A percentile compares a stretch with the other conserved stretches of the same genome.
Conservation (phyloP, 2,888 invertebrate species). For the Gortyna flavago region DNA sequence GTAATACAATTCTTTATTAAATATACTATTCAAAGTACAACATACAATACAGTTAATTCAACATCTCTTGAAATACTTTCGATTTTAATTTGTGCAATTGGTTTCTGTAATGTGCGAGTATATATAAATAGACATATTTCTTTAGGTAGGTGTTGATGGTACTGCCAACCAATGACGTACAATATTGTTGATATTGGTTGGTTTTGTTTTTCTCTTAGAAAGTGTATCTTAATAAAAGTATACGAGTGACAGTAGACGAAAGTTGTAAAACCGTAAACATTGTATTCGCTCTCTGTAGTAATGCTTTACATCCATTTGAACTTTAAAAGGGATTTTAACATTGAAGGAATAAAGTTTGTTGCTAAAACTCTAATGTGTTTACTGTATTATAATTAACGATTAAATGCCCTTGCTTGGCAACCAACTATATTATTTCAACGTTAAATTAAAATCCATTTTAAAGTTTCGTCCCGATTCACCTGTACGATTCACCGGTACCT, state of each 20-base stretch:
- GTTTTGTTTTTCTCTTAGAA: not conserved
- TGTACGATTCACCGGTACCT: not conserved
- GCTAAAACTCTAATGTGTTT: not conserved
- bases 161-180: no score
- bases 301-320: not conserved
- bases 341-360: not conserved
- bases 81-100: not conserved
- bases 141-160: not conserved
- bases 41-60: not conserved
- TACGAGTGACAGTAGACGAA: not conserved
- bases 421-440: not conserved
- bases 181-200: not conserved
- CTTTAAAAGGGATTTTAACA: not conserved
- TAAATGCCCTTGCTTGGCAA: not conserved
- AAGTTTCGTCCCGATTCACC: not conserved
- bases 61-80: not conserved
- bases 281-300: not conserved
- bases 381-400: not conserved
- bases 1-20: conserved; percentile 45
- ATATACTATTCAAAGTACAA: not conserved
- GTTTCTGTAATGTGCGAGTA: not conserved
- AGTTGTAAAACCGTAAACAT: not conserved
- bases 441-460: not conserved
- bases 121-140: not conserved
- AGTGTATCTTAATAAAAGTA: not conserved